These are phyloP conservation scores for Rhamphomyia laevipes DNA, from an alignment of 2,888 invertebrate genomes.

Conservation along the genomic window DNA sequence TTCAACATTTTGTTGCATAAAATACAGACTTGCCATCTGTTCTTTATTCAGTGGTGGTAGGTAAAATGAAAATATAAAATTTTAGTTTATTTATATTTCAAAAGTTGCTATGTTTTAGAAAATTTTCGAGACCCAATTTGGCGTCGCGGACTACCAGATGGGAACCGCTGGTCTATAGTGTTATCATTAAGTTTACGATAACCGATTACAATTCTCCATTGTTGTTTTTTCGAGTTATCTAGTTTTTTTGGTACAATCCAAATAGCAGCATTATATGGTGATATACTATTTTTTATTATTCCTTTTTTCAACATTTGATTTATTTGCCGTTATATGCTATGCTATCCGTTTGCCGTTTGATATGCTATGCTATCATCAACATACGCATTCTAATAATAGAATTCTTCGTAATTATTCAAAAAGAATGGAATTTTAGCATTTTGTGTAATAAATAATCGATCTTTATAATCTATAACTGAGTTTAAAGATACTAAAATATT, in stretches of 20 bases:
- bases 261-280: background rate
- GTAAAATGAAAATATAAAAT: no score
- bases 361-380: no score
- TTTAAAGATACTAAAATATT: background rate
- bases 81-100: no score
- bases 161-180: background rate
- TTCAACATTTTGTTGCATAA: no score
- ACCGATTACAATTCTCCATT: background rate
- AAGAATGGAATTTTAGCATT: background rate
- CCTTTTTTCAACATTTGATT: slow-evolving; percentile 11
- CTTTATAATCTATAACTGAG: background rate
- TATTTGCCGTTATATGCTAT: slow-evolving; percentile 5
- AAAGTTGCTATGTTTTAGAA: background rate
- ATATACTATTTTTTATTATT: slow-evolving; percentile 14
- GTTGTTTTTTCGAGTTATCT: background rate
- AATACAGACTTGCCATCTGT: background rate
- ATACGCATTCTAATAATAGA: background rate
- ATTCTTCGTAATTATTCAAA: background rate
- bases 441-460: background rate
- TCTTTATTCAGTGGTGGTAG: no score
- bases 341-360: background rate
- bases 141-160: background rate
- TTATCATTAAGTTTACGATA: background rate
- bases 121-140: background rate
- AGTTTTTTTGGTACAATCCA: background rate